Conservation (phyloP, 92 coral and sea anemone genomes). For the Epizoanthus ramosus region DNA sequence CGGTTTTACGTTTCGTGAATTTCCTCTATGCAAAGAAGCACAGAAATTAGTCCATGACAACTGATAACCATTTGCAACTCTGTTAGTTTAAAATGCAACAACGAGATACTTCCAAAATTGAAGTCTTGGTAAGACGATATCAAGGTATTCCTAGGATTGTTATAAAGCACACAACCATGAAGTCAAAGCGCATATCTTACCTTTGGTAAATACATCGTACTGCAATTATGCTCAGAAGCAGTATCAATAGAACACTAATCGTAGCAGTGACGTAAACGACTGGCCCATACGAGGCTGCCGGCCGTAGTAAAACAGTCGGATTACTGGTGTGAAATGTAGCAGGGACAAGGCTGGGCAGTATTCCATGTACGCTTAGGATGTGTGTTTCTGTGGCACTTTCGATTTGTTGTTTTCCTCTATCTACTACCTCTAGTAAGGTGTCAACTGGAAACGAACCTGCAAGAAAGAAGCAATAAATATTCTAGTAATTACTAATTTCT, state of each 20-base stretch:
- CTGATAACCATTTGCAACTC: too few species aligned
- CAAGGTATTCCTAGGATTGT: too few species aligned
- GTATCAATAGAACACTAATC: conserved; percentile 12
- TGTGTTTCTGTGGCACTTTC: conserved; percentile 9
- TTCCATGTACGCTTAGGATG: conserved; percentile 3
- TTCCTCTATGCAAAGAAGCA: too few species aligned
- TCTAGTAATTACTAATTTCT: too few species aligned
- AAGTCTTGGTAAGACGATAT: too few species aligned
- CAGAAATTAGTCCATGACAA: too few species aligned
- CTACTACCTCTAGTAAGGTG: conserved; percentile 6
- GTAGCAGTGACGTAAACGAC: conserved; percentile 16
- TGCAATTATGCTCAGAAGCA: neutral
- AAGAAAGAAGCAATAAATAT: neutral
- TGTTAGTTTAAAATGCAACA: too few species aligned
- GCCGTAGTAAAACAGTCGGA: neutral
- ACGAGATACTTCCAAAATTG: too few species aligned
- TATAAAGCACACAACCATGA: too few species aligned
- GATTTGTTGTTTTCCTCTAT: conserved; percentile 11
- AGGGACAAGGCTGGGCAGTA: neutral
- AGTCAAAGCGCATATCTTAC: neutral
- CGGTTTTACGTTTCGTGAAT: too few species aligned
- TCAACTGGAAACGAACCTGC: neutral
- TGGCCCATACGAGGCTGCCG: neutral
- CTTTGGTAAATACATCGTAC: conserved; percentile 16
- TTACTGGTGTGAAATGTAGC: neutral